Evolutionary conservation across 2,888 invertebrate species (phyloP), one percentile per base, ranked within the genome.

Genomic region (Tribolium freemani): DNA sequence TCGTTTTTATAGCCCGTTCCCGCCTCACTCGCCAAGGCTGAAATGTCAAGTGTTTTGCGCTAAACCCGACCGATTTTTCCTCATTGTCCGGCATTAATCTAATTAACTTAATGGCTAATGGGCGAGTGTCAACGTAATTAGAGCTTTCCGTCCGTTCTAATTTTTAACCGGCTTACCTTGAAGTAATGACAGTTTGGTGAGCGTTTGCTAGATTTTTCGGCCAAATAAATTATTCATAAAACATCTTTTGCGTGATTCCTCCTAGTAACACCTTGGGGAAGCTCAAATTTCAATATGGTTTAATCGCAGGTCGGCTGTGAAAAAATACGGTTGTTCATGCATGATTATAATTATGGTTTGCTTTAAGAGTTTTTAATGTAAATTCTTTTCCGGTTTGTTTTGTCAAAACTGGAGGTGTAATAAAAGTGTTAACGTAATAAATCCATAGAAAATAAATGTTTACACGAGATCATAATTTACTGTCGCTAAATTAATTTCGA

Each of bases 361-460:
- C 9, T 8, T 53, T 53, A 56, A 13, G 10, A 56, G 30, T 11
- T 56, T 51, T 56, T 56, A 56, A 56, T 56, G 54, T 30, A 31
- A 56, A 31, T 56, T 30, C 5, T 30, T 56, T 56, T 26, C 26
- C 26, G 26, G 26, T 26, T 26, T 26, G 26, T 64, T 64, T 64
- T 53, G 64, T 51, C 38, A 46, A 38, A 38, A n/a, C 8, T 38
- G 6, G 38, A 69, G 60, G 56, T 51, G 44, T 53, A 60, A 53
- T 69, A 70, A 70, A 69, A 53, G 46, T 58, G 57, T 56, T 60
- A 70, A 56, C 54, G 73, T 69, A 69, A 73, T 73, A 73, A 73
- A 73, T 73, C 66, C 66, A 64, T 58, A 56, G 73, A 73, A 73
- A 73, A 73, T 73, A 73, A 73, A 73, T 73, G 73, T 73, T 73